Percentiles rank a stretch among this genome's conserved stretches.
These are phyloP conservation scores for Eleginops maclovinus DNA, from an alignment of 2,113 vertebrate species.

Conservation along the genomic window DNA sequence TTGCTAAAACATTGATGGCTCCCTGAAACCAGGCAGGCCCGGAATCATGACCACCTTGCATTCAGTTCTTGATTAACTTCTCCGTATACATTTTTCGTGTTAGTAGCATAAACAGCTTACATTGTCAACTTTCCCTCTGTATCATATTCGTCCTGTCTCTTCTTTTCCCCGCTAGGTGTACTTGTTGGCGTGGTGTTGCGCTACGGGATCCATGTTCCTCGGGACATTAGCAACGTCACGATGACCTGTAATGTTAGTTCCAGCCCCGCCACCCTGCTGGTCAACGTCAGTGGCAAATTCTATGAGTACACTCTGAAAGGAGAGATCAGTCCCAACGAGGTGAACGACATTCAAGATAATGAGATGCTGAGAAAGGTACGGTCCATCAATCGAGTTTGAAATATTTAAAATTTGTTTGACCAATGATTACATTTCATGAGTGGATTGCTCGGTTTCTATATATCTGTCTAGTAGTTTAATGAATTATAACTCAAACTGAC, in stretches of 20 bases:
- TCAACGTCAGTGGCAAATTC: constrained; percentile 94
- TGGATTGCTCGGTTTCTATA: too few species aligned
- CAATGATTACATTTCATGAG: too few species aligned
- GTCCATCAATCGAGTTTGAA: not conserved
- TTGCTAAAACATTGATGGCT: not conserved
- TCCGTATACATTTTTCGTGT: not conserved
- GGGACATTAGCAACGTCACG: constrained; percentile 89
- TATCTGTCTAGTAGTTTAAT: not conserved
- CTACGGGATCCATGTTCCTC: constrained; percentile 93
- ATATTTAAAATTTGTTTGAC: not conserved
- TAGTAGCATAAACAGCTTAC: too few species aligned
- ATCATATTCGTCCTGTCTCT: not conserved
- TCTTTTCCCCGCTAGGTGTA: constrained; percentile 83
- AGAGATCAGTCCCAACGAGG: constrained; percentile 88
- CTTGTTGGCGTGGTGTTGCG: constrained; percentile 94
- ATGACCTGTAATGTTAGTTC: constrained; percentile 91
- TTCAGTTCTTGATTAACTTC: too few species aligned
- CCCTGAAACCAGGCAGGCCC: too few species aligned
- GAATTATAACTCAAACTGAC: too few species aligned
- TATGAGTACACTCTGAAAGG: constrained; percentile 97
- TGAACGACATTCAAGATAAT: constrained; percentile 91
- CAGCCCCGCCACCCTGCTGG: constrained; percentile 92
- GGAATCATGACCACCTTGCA: too few species aligned
- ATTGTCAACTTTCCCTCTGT: not conserved
- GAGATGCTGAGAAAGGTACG: constrained; percentile 98